phyloP scores from a whole-genome alignment of 1,140 invertebrate species.

The Drosophila bocqueti region DNA sequence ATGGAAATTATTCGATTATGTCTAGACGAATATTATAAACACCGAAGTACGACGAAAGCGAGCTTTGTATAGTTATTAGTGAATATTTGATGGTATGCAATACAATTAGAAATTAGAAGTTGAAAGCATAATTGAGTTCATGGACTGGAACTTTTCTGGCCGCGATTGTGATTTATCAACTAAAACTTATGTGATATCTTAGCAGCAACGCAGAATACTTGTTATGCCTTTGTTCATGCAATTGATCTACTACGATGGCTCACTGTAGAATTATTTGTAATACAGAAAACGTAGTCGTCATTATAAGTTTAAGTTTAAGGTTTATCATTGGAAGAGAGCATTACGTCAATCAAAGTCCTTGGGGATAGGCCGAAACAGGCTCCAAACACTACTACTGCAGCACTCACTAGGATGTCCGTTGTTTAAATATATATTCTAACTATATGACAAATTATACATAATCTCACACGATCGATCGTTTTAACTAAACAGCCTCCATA shows the following conservation, averaged over 20 bases:
- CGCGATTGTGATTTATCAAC: slow-evolving; percentile 13
- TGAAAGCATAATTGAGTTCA: slow-evolving; percentile 14
- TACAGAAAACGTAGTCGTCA: slow-evolving; percentile 35
- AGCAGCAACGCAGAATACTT: slow-evolving; percentile 33
- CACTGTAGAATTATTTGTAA: slow-evolving; percentile 8
- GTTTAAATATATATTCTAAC: slow-evolving; percentile 39
- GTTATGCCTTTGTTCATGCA: slow-evolving; percentile 31
- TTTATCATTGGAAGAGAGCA: slow-evolving; percentile 50
- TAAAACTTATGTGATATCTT: slow-evolving; percentile 33
- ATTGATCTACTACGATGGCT: slow-evolving; percentile 16
- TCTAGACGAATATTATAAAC: slow-evolving; percentile 51
- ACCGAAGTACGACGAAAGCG: slow-evolving; percentile 30
- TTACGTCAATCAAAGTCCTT: slow-evolving; percentile 32
- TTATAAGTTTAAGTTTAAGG: slow-evolving; percentile 15
- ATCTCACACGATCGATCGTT: slow-evolving; percentile 53
- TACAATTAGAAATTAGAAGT: slow-evolving; percentile 4
- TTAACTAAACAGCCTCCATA: slow-evolving; percentile 58
- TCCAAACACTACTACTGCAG: slow-evolving; percentile 2
- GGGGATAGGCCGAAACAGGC: slow-evolving; percentile 13
- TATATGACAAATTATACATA: slow-evolving; percentile 54
- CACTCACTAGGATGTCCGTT: slow-evolving; percentile 34
- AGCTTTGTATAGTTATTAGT: slow-evolving; percentile 4
- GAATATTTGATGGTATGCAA: slow-evolving; percentile 9
- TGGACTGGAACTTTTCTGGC: slow-evolving; percentile 30
- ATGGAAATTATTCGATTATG: slow-evolving; percentile 58